Evolutionary conservation across 2,113 vertebrate species (phyloP).

Genomic region (Cavia aperea): DNA sequence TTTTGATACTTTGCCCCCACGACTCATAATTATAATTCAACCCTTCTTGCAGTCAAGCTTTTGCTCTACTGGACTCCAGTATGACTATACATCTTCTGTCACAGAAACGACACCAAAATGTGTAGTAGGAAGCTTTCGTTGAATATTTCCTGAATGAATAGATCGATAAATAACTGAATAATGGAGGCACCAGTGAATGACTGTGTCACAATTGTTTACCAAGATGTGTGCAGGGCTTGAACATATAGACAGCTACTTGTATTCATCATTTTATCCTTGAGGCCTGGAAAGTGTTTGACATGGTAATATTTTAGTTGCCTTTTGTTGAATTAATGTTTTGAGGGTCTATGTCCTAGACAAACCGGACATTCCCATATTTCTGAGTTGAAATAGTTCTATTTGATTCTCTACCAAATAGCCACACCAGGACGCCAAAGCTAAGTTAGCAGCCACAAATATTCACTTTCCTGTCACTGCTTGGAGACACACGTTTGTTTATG

Average conservation of each 20-base stretch:
- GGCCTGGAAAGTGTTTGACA: neutral
- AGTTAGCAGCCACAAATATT: constrained; percentile 20
- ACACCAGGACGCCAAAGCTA: constrained; percentile 31
- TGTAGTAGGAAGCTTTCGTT: neutral
- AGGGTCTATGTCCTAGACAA: neutral
- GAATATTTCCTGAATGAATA: neutral
- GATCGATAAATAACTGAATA: neutral
- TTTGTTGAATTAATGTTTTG: constrained; percentile 24
- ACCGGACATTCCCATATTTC: constrained; percentile 10
- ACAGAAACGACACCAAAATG: neutral
- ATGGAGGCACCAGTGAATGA: neutral
- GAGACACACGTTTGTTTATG: constrained; percentile 61
- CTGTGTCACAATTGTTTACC: neutral
- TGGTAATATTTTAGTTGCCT: constrained; percentile 17
- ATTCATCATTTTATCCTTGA: neutral
- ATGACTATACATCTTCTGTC: neutral
- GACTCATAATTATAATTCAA: neutral
- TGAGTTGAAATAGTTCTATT: neutral
- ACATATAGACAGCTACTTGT: neutral
- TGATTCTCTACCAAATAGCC: constrained; percentile 12
- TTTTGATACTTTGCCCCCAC: neutral
- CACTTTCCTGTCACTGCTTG: constrained; percentile 47
- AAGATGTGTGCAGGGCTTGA: neutral
- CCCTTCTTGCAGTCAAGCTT: neutral
- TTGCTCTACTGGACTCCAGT: neutral